These are phyloP conservation scores for Mormoops blainvillei DNA, from an alignment of 2,113 vertebrate genomes.

Conservation along the genomic window DNA sequence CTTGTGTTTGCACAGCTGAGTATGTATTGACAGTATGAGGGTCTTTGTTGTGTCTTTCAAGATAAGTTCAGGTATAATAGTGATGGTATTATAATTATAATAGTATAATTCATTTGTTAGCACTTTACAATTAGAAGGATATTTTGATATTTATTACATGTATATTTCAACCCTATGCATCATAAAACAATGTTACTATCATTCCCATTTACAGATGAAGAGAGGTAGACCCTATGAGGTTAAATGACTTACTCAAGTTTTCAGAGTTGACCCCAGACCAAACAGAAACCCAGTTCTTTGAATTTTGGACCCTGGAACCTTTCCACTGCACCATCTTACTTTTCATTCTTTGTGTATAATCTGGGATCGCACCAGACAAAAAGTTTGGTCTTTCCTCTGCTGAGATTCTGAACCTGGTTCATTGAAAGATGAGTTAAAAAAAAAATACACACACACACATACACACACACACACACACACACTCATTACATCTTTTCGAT, in stretches of 20 bases:
- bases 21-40: background rate
- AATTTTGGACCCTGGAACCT: background rate
- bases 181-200: background rate
- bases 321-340: background rate
- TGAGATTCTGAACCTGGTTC: background rate
- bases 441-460: too few relatives aligned
- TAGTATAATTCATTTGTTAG: background rate
- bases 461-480: too few relatives aligned
- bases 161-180: background rate
- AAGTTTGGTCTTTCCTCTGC: background rate
- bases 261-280: background rate
- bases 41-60: background rate
- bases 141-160: background rate
- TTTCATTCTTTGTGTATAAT: background rate
- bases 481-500: background rate
- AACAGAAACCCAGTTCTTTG: background rate
- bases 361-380: background rate
- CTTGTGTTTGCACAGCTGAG: background rate
- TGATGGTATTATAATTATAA: background rate
- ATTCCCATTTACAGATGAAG: background rate
- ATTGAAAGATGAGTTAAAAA: background rate
- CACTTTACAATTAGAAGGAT: background rate
- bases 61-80: background rate
- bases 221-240: background rate
- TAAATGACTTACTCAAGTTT: background rate